Percentiles rank a stretch among this genome's conserved stretches.
These are phyloP conservation scores for Cygnus olor DNA, from an alignment of 2,797 vertebrate species.

Conservation along the genomic window DNA sequence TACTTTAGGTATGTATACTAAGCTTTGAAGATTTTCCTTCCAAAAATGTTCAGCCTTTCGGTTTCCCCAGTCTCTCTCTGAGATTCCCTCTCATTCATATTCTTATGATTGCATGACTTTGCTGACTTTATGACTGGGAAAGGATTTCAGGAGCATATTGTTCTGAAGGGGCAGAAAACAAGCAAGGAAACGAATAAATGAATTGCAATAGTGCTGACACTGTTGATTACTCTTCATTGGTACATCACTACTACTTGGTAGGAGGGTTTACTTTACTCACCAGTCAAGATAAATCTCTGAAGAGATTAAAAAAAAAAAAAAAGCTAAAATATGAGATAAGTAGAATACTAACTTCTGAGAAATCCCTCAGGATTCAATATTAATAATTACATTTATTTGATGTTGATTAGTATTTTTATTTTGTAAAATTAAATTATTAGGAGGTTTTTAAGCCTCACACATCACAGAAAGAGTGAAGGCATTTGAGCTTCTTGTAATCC, in stretches of 20 bases:
- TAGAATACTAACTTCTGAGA: not conserved
- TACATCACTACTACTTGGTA: not conserved
- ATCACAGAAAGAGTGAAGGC: not conserved
- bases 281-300: not conserved
- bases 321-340: not conserved
- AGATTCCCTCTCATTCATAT: not conserved
- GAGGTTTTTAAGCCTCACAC: not conserved
- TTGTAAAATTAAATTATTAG: not conserved
- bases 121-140: not conserved
- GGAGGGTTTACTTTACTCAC: not conserved
- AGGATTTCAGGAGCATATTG: not conserved
- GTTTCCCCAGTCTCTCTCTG: not conserved
- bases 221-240: not conserved
- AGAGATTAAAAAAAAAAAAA: not conserved
- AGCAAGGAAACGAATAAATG: not conserved
- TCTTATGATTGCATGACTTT: not conserved
- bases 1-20: accelerated
- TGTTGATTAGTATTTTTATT: not conserved
- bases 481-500: not conserved
- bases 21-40: not conserved
- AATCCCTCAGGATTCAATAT: not conserved
- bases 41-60: not conserved
- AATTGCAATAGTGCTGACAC: not conserved
- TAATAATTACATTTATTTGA: not conserved
- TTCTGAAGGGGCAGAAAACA: not conserved